phyloP scores from a whole-genome alignment of 2,113 vertebrate genomes.

The Gnathonemus echidnorhynchus region DNA sequence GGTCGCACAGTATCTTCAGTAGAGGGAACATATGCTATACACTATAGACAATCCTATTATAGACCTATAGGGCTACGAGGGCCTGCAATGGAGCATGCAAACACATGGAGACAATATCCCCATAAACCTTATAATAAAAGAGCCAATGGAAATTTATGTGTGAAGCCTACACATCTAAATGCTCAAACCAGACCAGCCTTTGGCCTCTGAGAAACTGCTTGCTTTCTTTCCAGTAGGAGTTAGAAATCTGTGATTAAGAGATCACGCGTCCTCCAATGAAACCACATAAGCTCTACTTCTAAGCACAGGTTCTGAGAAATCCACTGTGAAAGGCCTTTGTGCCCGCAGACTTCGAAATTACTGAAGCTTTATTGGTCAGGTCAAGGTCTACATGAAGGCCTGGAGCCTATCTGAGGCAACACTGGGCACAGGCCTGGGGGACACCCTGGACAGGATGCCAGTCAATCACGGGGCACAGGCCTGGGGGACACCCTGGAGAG shows the following conservation, averaged over 20 bases:
- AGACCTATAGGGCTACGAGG: background rate
- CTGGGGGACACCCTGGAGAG: background rate
- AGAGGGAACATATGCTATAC: background rate
- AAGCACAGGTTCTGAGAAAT: background rate
- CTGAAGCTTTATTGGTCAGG: background rate
- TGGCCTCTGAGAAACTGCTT: background rate
- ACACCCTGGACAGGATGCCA: background rate
- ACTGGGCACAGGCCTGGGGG: background rate
- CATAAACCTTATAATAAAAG: background rate
- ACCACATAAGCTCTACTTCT: background rate
- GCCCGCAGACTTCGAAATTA: background rate
- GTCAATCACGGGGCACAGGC: background rate
- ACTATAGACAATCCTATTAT: background rate
- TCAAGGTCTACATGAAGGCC: background rate
- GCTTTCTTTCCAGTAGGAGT: background rate
- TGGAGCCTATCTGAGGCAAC: background rate
- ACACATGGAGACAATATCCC: background rate
- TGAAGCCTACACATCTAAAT: background rate
- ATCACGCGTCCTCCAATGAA: background rate
- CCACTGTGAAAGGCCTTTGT: background rate
- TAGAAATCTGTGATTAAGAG: background rate
- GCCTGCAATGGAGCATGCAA: background rate
- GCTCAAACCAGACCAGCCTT: background rate
- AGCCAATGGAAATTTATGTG: background rate
- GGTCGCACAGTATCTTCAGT: background rate